A percentile compares a stretch with the other conserved stretches of the same genome.
These are phyloP conservation scores for Gorilla gorilla DNA, from an alignment of 2,113 vertebrate species.

Conservation along the genomic window DNA sequence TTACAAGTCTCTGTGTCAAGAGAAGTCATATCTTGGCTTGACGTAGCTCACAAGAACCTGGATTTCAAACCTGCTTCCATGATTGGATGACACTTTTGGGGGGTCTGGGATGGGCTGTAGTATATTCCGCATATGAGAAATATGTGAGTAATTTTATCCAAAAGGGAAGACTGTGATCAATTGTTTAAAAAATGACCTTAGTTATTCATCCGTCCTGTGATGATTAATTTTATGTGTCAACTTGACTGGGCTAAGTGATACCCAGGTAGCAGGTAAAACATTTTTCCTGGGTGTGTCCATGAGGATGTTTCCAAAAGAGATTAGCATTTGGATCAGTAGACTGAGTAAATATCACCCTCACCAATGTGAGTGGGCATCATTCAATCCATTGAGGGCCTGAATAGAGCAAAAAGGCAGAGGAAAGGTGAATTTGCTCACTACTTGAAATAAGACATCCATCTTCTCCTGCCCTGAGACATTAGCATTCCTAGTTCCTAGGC, in stretches of 20 bases:
- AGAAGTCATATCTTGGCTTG: background rate
- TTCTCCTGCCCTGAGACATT: background rate
- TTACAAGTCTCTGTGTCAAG: background rate
- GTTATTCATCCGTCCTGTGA: background rate
- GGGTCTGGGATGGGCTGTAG: background rate
- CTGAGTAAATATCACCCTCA: background rate
- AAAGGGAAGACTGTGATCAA: background rate
- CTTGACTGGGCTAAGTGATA: background rate
- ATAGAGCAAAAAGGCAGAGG: background rate
- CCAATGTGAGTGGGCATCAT: background rate
- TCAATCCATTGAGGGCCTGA: background rate
- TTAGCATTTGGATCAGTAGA: background rate
- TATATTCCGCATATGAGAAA: background rate
- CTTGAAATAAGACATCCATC: background rate
- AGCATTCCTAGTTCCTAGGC: background rate
- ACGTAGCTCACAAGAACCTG: background rate
- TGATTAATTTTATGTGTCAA: background rate
- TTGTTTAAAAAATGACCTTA: background rate
- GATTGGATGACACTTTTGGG: background rate
- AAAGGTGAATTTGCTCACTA: background rate
- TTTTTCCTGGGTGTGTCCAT: background rate
- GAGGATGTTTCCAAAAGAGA: background rate
- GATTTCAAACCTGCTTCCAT: background rate
- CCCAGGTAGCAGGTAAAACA: background rate
- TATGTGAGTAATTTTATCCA: background rate